Base-by-base conservation (phyloP, 2,888 invertebrate species). In the Halocaridina rubra region DNA sequence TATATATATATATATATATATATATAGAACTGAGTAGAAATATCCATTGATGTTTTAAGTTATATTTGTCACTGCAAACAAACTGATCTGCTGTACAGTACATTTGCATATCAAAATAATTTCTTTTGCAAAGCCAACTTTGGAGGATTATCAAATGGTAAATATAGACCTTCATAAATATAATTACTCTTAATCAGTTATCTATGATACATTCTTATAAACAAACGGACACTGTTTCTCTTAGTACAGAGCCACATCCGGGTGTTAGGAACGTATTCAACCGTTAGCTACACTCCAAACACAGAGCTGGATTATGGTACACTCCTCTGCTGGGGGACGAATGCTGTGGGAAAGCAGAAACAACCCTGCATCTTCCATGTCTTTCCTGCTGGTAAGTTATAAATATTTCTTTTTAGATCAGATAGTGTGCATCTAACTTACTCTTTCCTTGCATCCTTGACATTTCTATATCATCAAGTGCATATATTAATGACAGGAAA, bases 231-330 rank as follows among this genome's bases (percentile, higher is more conserved):
- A n/a, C n/a, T n/a, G n/a, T n/a, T 53, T 72, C 8, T 7, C 74
- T 39, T 16, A 16, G 7, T 61, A 7, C 59, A 76, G 76, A 59
- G n/a, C 8, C 76, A 76, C 76, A 76, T 76, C 30, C 53, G 27
- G 13, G 16, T n/a, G 7, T 4, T 29, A 1, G 76, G 59, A 19
- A 69, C 76, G 24, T 61, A 72, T 32, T 85, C 85, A 10, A 85
- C 85, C 16, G 85, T 85, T 13, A 85, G 85, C 53, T 85, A 85
- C 81, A 85, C 85, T 5, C 85, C 85, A 10, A 80, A 57, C 24
- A 81, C 80, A 22, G 85, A 85, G 53, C 77, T 85, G 4, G 85
- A 85, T 71, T 85, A 85, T 32, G 85, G 85, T 2, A 85, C 86
- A 7, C 46, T 86, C 16, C 72, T 86, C 19, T 86, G 86, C 33